Evolutionary conservation across 2,797 vertebrate genomes (phyloP), one percentile per base, ranked within the genome.

Genomic region (Cichlasoma orientale): DNA sequence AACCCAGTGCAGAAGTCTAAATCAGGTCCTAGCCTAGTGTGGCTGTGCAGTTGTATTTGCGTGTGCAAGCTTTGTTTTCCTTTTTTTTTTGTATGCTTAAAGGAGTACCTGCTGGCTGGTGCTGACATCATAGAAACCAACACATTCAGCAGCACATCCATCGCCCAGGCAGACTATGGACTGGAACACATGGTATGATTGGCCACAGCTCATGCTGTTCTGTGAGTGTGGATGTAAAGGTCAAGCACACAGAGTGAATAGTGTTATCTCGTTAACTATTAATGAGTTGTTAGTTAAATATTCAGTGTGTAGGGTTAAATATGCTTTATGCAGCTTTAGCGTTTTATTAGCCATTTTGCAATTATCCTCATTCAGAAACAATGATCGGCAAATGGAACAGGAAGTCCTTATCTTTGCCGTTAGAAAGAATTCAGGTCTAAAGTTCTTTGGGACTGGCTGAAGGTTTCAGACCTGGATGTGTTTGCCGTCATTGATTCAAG

Each of bases 71-170:
- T 21, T 10, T 52, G 54, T 5, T 52, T 36, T 38, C 21, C 4
- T 47, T 38, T 7, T 31, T 1, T 6, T 63, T 1, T 16, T 23
- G 56, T 16, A 23, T 76, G 38, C 25, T 56, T 72, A 31, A 13
- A 99, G 98, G 97, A 99, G 4, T 99, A 99, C 84, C 94, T 99
- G 77, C 86, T 96, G 77, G 96, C 97, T 13, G 98, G 98, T 0
- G 97, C 98, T 4, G 98, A 99, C 89, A 97, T 99, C 79, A 96
- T 99, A 31, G 98, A 99, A 94, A 99, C 98, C 7, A 99, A 99
- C 92, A 99, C 98, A 1, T 99, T 99, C 73, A 99, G 97, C 90
- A 96, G 98, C 91, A 99, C 98, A 0, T 94, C 95, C 41, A 85
- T 97, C 4, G 98, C 98, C 72, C 98, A 99, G 91, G 96, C 97